Evolutionary conservation across 2,888 invertebrate genomes (phyloP), one percentile per base, ranked within the genome.

Genomic region (Syrista parreyssii): DNA sequence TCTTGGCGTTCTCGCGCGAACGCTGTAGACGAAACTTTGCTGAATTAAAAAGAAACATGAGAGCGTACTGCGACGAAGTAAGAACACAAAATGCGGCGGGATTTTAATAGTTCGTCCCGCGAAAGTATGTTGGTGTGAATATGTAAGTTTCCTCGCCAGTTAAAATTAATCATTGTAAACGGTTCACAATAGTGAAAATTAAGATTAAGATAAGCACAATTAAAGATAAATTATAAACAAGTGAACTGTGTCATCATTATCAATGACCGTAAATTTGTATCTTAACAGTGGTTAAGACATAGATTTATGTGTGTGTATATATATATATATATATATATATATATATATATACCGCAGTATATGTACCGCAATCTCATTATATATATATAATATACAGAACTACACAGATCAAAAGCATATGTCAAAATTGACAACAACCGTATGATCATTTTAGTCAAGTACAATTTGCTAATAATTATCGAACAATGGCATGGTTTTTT

Each of bases 101-200:
- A 1, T 55, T 55, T 55, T 9, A 55, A 55, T 23, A 9, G 23
- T 55, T 55, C 55, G 55, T 55, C 23, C 33, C 32, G 32, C 71
- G 40, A 36, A 73, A 80, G n/a, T 77, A 68, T 78, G 73, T 73
- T 78, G 55, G 82, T 85, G 82, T 86, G 90, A 91, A 91, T 90
- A 91, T 90, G 91, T 91, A 91, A 87, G 91, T 91, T 91, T 91
- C 91, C 91, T 91, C 91, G 82, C 86, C 82, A 84, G 83, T 85
- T 79, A 84, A 84, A 86, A 85, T 83, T 83, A 86, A 86, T 81
- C 69, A 81, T 80, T 80, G 12, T 74, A 74, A 74, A 74, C 33
- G 12, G 35, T 33, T 74, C 74, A 81, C 73, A 81, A 81, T 80
- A 78, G 80, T 76, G 77, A 78, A 85, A 80, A 85, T 77, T 71